Evolutionary conservation across 2,797 vertebrate genomes (phyloP).

Genomic region (Chelmon rostratus): DNA sequence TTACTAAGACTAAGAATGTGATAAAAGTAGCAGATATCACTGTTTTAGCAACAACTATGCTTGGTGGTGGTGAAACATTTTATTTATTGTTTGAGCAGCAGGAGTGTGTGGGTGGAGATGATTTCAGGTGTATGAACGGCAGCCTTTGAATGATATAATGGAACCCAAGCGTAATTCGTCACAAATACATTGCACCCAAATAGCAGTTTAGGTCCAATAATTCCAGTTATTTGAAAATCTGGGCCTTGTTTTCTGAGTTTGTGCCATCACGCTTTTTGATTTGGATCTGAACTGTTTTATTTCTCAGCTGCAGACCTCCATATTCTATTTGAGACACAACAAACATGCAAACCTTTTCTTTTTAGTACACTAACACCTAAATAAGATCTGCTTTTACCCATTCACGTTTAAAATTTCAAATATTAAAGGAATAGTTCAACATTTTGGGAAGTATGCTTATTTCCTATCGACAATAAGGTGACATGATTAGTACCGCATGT

Average conservation of each 20-base stretch:
- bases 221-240: constrained; percentile 31
- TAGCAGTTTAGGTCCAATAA: too few species aligned
- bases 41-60: constrained; percentile 66
- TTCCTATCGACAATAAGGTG: not conserved
- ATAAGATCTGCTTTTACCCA: not conserved
- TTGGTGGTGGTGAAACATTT: constrained; percentile 43
- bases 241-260: constrained; percentile 23
- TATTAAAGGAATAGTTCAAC: not conserved
- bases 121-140: constrained; percentile 56
- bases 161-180: constrained; percentile 38
- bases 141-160: constrained; percentile 62
- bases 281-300: not conserved
- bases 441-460: constrained; percentile 10
- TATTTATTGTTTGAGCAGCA: constrained; percentile 76
- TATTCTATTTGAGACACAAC: not conserved
- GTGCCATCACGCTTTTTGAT: constrained; percentile 17
- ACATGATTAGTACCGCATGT: not conserved
- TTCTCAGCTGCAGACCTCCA: not conserved
- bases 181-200: too few species aligned
- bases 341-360: not conserved
- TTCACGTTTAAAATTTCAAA: not conserved
- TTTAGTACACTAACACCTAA: not conserved
- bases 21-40: constrained; percentile 81
- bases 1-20: constrained; percentile 79
- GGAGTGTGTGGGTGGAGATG: constrained; percentile 36